These are phyloP conservation scores for Pyrochroa serraticornis DNA, from an alignment of 2,888 invertebrate species.

Conservation along the genomic window DNA sequence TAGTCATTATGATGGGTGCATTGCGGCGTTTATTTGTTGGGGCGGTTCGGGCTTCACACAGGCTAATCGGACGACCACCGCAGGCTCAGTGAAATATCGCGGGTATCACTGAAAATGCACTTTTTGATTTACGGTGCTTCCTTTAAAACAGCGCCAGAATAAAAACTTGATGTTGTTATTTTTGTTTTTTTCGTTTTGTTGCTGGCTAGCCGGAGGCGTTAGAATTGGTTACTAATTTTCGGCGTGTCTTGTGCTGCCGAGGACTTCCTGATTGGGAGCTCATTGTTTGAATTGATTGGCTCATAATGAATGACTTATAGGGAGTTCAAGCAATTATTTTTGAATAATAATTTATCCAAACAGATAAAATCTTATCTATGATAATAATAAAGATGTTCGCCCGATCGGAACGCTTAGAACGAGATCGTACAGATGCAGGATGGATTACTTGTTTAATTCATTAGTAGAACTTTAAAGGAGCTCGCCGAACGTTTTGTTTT, in stretches of 20 bases:
- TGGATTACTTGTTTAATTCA: slow-evolving; percentile 10
- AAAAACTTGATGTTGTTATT: no score
- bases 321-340: slow-evolving; percentile 12
- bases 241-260: not conserved
- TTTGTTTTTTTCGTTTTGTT: slow-evolving; percentile 3
- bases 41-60: no score
- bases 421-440: not conserved
- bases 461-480: slow-evolving; percentile 22
- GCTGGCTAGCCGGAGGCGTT: not conserved
- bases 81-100: no score
- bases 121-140: no score
- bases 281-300: slow-evolving; percentile 4
- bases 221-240: no score
- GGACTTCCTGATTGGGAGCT: slow-evolving; percentile 10
- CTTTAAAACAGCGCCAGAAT: no score
- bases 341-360: slow-evolving; percentile 15
- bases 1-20: slow-evolving; percentile 43
- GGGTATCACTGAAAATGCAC: no score
- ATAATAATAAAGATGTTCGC: slow-evolving; percentile 13
- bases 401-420: not conserved
- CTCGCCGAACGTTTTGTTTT: slow-evolving; percentile 31
- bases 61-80: no score
- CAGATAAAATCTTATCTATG: slow-evolving; percentile 19
- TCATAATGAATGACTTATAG: slow-evolving; percentile 12
- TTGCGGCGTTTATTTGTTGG: no score